phyloP scores from a whole-genome alignment of 1,140 invertebrate species.

The Hestina assimilis region DNA sequence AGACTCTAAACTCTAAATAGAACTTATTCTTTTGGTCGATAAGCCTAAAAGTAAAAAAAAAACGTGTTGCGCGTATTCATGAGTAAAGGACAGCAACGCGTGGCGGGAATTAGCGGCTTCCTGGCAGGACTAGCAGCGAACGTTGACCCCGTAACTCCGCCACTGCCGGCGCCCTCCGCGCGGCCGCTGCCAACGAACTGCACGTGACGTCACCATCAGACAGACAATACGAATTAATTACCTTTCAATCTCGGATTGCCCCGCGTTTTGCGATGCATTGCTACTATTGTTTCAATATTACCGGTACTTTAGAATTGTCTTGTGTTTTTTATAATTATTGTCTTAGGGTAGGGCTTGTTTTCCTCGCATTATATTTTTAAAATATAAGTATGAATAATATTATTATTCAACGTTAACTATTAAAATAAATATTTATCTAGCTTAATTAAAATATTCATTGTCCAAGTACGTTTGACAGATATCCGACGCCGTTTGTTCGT shows the following conservation, averaged over 20 bases:
- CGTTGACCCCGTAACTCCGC: constrained; percentile 44
- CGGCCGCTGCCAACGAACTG: constrained; percentile 14
- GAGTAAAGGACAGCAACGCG: constrained; percentile 48
- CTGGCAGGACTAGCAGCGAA: constrained; percentile 56
- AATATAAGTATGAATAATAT: too few species aligned
- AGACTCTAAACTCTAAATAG: too few species aligned
- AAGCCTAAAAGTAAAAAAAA: constrained; percentile 20
- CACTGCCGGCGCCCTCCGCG: constrained; percentile 20
- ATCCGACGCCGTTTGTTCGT: too few species aligned
- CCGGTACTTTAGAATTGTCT: background rate
- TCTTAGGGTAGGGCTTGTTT: too few species aligned
- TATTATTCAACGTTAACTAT: too few species aligned
- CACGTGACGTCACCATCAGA: constrained; percentile 25
- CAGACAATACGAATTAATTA: constrained; percentile 28
- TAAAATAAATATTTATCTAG: too few species aligned
- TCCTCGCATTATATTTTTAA: too few species aligned
- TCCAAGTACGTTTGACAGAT: too few species aligned
- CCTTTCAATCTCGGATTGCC: constrained; percentile 12
- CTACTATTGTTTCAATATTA: background rate
- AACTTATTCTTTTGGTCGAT: constrained; percentile 10
- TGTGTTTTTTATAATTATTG: background rate
- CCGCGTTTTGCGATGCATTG: background rate
- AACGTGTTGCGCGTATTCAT: constrained; percentile 37
- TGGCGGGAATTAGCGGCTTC: constrained; percentile 67
- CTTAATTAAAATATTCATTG: too few species aligned